phyloP scores from a whole-genome alignment of 2,113 vertebrate species.

The Pampusana beccarii region DNA sequence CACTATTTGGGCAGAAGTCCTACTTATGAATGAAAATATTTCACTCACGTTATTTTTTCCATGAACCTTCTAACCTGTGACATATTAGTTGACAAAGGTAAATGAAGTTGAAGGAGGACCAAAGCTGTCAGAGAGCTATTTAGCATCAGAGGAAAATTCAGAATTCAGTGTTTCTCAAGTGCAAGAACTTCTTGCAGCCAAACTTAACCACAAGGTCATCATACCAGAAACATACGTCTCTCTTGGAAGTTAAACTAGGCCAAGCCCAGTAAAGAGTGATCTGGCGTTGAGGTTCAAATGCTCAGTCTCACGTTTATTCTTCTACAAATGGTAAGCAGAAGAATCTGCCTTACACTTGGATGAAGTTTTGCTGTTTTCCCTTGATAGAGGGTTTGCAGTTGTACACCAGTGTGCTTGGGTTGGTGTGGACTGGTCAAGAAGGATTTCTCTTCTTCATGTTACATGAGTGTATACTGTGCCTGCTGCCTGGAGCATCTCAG shows the following conservation, averaged over 20 bases:
- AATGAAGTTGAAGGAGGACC: conserved; percentile 22
- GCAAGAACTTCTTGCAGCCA: conserved; percentile 4
- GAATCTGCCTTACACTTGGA: background rate
- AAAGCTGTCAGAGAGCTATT: background rate
- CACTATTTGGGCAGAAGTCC: background rate
- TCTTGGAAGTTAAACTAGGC: background rate
- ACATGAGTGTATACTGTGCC: background rate
- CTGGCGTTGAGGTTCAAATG: background rate
- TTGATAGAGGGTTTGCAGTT: background rate
- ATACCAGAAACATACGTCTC: background rate
- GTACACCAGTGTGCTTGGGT: background rate
- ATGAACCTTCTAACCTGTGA: background rate
- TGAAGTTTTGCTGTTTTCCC: background rate
- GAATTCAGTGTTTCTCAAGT: conserved; percentile 1
- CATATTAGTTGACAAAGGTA: conserved; percentile 19
- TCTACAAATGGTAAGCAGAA: background rate
- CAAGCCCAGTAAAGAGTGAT: background rate
- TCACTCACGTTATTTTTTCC: background rate
- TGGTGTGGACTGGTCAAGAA: fast-evolving
- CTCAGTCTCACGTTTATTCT: background rate
- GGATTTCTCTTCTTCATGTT: background rate
- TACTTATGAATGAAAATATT: conserved; percentile 24
- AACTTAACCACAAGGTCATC: background rate
- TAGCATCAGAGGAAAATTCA: conserved; percentile 6
- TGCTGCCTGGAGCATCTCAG: background rate